Conservation (phyloP, 2,888 invertebrate genomes). For the Campaea margaritaria region DNA sequence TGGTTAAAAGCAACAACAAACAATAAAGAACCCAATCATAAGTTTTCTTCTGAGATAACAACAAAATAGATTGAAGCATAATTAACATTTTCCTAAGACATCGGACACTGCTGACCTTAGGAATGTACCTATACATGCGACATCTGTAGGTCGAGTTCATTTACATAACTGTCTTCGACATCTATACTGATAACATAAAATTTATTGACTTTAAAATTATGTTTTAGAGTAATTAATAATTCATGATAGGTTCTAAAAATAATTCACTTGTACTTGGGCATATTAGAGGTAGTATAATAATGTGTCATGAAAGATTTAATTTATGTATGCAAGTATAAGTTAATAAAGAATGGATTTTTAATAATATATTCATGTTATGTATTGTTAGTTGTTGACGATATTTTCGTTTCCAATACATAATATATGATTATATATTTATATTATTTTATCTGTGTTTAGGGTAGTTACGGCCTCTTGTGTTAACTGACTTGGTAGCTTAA, state of each 20-base stretch:
- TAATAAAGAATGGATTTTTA: no score
- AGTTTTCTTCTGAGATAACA: no score
- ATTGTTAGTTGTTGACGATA: no score
- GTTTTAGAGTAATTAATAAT: constrained; percentile 49
- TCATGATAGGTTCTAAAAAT: constrained; percentile 40
- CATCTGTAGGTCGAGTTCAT: constrained; percentile 37
- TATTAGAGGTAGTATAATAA: neutral
- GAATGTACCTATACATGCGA: constrained; percentile 6
- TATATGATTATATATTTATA: no score
- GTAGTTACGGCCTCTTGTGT: no score
- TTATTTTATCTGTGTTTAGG: no score
- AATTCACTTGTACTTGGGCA: constrained; percentile 6
- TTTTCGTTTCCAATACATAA: no score
- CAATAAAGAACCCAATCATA: no score
- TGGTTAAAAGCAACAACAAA: no score
- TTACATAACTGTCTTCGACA: constrained; percentile 55
- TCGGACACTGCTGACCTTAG: constrained; percentile 6
- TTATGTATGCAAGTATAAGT: neutral
- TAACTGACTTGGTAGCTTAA: no score
- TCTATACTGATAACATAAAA: constrained; percentile 52
- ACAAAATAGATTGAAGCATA: neutral
- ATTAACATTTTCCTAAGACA: neutral
- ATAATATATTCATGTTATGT: no score
- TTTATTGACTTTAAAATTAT: constrained; percentile 47
- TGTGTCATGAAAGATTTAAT: neutral